A percentile compares a stretch with the other conserved stretches of the same genome.
Conservation (phyloP, 2,113 vertebrate species). For the Dissostichus mawsoni region DNA sequence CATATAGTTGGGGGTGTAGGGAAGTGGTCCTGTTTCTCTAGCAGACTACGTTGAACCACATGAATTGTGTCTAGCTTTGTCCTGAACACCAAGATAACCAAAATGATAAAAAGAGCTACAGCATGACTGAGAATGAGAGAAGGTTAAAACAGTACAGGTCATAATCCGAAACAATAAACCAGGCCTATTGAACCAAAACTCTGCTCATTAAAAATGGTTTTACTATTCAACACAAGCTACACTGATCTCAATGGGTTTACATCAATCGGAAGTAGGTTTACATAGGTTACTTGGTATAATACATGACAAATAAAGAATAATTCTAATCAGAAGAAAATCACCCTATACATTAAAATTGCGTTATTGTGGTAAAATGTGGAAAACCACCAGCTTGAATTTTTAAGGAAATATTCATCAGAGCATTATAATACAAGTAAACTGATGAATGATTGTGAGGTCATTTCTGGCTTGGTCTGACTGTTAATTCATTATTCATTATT, state of each 20-base stretch:
- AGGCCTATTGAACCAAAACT: background rate
- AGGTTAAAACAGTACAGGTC: background rate
- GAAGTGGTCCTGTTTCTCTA: conserved; percentile 38
- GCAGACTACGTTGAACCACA: conserved; percentile 9
- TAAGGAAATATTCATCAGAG: too few relatives aligned
- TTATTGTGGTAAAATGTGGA: too few relatives aligned
- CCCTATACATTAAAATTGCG: background rate
- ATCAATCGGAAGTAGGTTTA: background rate
- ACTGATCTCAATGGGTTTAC: background rate
- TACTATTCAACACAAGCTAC: background rate
- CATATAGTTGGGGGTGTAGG: conserved; percentile 16
- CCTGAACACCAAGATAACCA: conserved; percentile 28
- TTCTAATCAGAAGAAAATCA: background rate
- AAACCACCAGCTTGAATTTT: too few relatives aligned
- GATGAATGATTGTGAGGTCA: background rate
- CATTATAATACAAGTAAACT: background rate
- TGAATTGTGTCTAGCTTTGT: conserved; percentile 23
- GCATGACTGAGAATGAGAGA: conserved; percentile 5
- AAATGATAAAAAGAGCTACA: conserved; percentile 7
- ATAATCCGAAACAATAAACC: background rate
- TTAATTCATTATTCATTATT: background rate
- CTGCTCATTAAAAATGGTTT: background rate
- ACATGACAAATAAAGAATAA: too few relatives aligned
- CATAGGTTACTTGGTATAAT: too few relatives aligned
- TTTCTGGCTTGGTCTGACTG: background rate